Conservation (phyloP, 23 tunicate species). For the Clavelina lepadiformis region DNA sequence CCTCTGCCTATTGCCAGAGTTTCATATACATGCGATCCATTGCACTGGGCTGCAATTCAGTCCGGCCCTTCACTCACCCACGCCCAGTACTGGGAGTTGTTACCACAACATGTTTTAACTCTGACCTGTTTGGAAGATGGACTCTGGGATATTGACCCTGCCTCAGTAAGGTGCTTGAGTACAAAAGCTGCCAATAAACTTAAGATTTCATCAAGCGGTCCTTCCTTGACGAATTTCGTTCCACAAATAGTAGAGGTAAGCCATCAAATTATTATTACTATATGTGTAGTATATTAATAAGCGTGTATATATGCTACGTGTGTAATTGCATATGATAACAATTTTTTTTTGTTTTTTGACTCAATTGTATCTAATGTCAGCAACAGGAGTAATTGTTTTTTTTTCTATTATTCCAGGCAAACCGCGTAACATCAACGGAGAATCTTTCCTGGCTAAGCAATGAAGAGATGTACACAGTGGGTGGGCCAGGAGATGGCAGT, state of each 20-base stretch:
- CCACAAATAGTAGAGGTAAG: too few species aligned
- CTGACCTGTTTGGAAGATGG: conserved; percentile 20
- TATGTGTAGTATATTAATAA: too few species aligned
- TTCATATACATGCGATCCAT: conserved; percentile 35
- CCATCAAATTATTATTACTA: too few species aligned
- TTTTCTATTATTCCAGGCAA: too few species aligned
- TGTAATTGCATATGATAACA: too few species aligned
- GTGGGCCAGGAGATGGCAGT: conserved; percentile 38
- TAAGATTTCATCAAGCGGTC: too few species aligned
- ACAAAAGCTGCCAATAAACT: conserved; percentile 3
- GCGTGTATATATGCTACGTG: too few species aligned
- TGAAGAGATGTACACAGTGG: background rate
- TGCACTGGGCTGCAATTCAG: conserved; percentile 27
- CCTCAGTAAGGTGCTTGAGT: conserved; percentile 17
- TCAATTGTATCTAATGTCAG: too few species aligned
- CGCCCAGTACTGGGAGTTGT: background rate
- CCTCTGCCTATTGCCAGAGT: conserved; percentile 5
- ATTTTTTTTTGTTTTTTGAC: too few species aligned
- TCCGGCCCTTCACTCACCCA: background rate
- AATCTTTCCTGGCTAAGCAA: conserved; percentile 19
- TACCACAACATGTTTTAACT: background rate
- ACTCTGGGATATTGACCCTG: conserved; percentile 30
- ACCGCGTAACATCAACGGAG: background rate
- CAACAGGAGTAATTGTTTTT: too few species aligned
- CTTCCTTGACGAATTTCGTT: too few species aligned